Evolutionary conservation across 2,113 vertebrate genomes (phyloP), one percentile per base, ranked within the genome.

Genomic region (Sterna hirundo): DNA sequence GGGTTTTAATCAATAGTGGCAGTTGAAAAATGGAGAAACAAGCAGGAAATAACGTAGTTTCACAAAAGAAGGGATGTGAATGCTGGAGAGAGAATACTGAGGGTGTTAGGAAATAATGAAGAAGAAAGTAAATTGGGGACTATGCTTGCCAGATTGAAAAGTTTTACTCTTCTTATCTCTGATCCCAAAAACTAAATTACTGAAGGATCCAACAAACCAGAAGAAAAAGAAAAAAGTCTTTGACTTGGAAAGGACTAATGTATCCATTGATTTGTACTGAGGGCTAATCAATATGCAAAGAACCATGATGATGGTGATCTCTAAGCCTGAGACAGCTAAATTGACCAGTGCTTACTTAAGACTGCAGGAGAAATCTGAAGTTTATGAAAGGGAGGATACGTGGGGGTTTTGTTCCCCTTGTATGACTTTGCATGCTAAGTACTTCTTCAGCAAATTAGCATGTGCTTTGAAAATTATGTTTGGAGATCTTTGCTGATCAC

Each of bases 1-100:
- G 58, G 15, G 25, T 86, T 95, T 96, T 91, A 88, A 88, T 96
- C 93, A 94, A 66, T 70, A 88, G 64, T 64, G 77, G n/a, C 68
- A 84, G 64, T 27, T 81, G 86, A 83, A 83, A 95, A 94, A 92
- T 89, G 77, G 76, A 82, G 38, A 95, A 90, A 74, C 46, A 75
- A 94, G 47, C 19, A 64, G 65, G 71, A 88, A 86, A 88, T 75
- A 66, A 92, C 78, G 61, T 68, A 93, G n/a, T 90, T 85, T 90
- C 36, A 66, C 40, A 92, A 78, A 94, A 70, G 44, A 70, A 81
- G 26, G 55, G 22, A 46, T 74, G 69, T 74, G 65, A 88, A 86
- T n/a, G 23, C 46, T 81, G 34, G 22, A 87, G 49, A 61, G 60
- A 77, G 54, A 83, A 32, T 58, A 83, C 44, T 61, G 55, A 77